A percentile compares a stretch with the other conserved stretches of the same genome.
Conservation (phyloP, 2,888 invertebrate genomes). For the Caenorhabditis zanzibari region DNA sequence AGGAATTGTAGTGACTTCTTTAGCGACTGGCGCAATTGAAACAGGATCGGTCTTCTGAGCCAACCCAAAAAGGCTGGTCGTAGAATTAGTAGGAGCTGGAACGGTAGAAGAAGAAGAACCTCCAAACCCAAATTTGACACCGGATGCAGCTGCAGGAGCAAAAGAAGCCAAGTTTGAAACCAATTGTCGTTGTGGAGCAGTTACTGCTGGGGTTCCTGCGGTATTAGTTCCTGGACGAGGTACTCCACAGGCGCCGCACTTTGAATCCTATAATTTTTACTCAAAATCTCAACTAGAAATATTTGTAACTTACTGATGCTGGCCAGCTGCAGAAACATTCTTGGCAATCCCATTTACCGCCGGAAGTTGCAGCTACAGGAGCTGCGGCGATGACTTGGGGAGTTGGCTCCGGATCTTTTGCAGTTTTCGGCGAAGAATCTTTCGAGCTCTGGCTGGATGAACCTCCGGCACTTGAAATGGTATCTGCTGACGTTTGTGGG, state of each 20-base stretch:
- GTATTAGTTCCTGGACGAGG: slow-evolving; percentile 1
- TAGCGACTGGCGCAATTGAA: neutral
- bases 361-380: neutral
- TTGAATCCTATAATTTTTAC: slow-evolving; percentile 24
- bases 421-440: slow-evolving; percentile 53
- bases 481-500: slow-evolving; percentile 64
- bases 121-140: slow-evolving; percentile 56
- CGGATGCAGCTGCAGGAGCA: slow-evolving; percentile 20
- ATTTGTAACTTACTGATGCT: slow-evolving; percentile 24
- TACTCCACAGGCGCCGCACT: slow-evolving; percentile 57
- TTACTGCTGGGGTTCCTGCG: neutral
- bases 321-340: slow-evolving; percentile 54
- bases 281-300: neutral
- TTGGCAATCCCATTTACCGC: slow-evolving; percentile 51
- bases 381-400: neutral
- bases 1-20: neutral
- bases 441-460: slow-evolving; percentile 51
- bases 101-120: neutral
- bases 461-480: slow-evolving; percentile 51
- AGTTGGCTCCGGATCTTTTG: neutral
- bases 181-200: slow-evolving; percentile 26
- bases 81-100: slow-evolving; percentile 5
- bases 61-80: neutral
- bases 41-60: neutral
- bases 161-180: slow-evolving; percentile 54